Evolutionary conservation across 2,888 invertebrate genomes (phyloP), one percentile per base, ranked within the genome.

Genomic region (Andrena bucephala): DNA sequence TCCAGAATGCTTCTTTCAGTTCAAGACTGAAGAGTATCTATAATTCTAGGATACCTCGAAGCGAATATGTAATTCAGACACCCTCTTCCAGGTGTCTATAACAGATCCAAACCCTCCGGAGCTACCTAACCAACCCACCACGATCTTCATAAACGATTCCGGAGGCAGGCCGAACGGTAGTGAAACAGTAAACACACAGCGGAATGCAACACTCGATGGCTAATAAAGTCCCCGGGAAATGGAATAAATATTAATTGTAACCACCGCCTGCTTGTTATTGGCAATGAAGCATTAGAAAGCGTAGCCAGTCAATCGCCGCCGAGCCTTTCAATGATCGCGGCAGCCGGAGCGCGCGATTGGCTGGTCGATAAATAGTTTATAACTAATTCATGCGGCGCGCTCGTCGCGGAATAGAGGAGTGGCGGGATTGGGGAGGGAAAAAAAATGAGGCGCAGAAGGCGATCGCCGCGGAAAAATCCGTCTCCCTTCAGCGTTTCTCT

Each of bases 281-380:
- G 54, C 29, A 74, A 70, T 74, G 54, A 81, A 52, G 24, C 52
- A 54, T 52, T 71, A 67, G 42, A 59, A 74, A 31, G 59, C 52
- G 54, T 8, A 36, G n/a, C 42, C 68, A 52, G 57, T 81, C 24
- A 24, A 13, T 54, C 7, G 50, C 16, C 57, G n/a, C 16, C 24
- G 10, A 77, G 48, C 52, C 29, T 65, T 71, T 20, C 52, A 63
- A 20, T n/a, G 62, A 27, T 48, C 63, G 36, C 33, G 29, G 20
- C 42, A 10, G 16, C 13, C 16, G 29, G 16, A 66, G 27, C 10
- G 10, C 13, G 10, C 29, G 29, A 66, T 29, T 48, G 29, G 8
- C 67, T 5, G 13, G 48, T 5, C 54, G 50, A 62, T 83, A 62
- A 74, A 77, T 77, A 83, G 82, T 82, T 81, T 62, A 82, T 82